Conservation (phyloP, 2,113 vertebrate genomes). For the Caretta caretta region DNA sequence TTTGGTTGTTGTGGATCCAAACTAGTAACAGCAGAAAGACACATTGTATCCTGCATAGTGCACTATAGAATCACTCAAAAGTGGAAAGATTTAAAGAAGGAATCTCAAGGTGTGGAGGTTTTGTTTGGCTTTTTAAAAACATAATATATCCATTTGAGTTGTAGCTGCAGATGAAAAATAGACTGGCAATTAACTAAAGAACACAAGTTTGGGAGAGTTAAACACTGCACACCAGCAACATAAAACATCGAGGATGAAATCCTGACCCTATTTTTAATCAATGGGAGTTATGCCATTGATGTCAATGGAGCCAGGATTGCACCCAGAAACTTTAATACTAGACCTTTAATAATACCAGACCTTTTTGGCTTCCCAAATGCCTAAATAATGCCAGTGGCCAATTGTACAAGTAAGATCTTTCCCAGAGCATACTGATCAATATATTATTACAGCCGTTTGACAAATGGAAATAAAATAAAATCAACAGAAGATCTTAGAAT, state of each 20-base stretch:
- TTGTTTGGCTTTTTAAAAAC: not conserved
- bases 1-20: not conserved
- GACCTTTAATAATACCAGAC: not conserved
- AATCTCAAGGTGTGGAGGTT: not conserved
- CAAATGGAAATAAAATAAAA: not conserved
- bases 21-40: not conserved
- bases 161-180: not conserved
- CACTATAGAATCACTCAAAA: not conserved
- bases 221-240: not conserved
- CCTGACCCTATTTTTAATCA: not conserved
- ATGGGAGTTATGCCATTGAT: not conserved
- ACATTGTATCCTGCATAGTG: not conserved
- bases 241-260: not conserved
- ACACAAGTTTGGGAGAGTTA: not conserved
- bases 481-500: not conserved
- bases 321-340: not conserved
- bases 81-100: not conserved
- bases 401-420: not conserved
- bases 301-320: not conserved
- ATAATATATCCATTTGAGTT: not conserved
- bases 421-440: not conserved
- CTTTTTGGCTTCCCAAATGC: not conserved
- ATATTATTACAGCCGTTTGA: not conserved
- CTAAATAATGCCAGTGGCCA: not conserved
- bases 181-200: not conserved